Percentiles rank a stretch among this genome's conserved stretches.
Evolutionary conservation across 2,113 vertebrate genomes (phyloP).

Genomic region (Thinocorus orbignyianus): DNA sequence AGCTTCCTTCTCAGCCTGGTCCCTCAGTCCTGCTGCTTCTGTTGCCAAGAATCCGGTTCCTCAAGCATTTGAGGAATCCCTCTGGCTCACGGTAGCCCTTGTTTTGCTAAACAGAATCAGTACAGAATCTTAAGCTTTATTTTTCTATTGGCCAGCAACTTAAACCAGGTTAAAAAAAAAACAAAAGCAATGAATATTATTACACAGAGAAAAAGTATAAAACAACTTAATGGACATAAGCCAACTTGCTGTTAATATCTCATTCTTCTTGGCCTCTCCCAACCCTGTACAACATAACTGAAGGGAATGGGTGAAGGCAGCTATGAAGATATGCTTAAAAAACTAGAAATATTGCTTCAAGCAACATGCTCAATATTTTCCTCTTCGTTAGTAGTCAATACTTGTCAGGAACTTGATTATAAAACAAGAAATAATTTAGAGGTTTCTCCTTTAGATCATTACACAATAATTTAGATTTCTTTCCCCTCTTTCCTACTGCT

Average conservation of each 20-base stretch:
- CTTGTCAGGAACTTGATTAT: background rate
- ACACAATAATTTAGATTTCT: conserved; percentile 40
- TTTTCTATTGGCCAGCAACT: conserved; percentile 68
- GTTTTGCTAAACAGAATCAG: background rate
- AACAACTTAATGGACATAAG: background rate
- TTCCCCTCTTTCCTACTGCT: background rate
- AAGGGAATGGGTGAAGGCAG: background rate
- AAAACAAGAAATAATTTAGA: conserved; percentile 60
- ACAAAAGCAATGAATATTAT: conserved; percentile 28
- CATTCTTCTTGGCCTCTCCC: conserved; percentile 18
- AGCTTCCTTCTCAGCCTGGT: background rate
- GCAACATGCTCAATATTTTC: conserved; percentile 49
- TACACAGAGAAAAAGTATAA: conserved; percentile 42
- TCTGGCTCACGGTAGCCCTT: fast-evolving
- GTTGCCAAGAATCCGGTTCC: background rate
- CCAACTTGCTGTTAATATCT: background rate
- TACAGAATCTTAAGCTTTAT: conserved; percentile 63
- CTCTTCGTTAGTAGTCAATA: conserved; percentile 46
- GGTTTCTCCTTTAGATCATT: conserved; percentile 22
- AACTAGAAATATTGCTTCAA: conserved; percentile 59
- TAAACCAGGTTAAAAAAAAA: conserved; percentile 45
- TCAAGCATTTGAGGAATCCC: background rate
- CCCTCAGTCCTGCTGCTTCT: background rate
- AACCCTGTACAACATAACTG: background rate
- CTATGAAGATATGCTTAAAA: conserved; percentile 25